Conservation (phyloP, 2,797 vertebrate species). For the Helostoma temminkii region DNA sequence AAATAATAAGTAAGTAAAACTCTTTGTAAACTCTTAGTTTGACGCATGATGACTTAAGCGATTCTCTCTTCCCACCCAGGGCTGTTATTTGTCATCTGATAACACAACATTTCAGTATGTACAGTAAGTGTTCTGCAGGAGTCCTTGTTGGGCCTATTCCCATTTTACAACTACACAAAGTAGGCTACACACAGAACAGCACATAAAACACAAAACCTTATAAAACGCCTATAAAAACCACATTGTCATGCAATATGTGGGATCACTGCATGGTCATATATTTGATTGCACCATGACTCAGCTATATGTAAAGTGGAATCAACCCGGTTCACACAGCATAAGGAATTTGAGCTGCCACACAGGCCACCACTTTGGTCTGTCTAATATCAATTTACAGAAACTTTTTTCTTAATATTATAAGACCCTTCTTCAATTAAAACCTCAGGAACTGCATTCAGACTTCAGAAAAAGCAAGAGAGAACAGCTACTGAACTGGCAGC, state of each 20-base stretch:
- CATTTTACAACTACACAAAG: neutral
- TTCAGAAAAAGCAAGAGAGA: constrained; percentile 45
- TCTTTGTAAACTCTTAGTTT: neutral
- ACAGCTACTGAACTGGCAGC: constrained; percentile 59
- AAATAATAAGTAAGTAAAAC: too few relatives aligned
- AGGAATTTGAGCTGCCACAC: constrained; percentile 9
- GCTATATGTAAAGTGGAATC: neutral
- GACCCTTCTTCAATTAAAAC: constrained; percentile 11
- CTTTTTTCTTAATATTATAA: constrained; percentile 10
- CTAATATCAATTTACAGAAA: constrained; percentile 9
- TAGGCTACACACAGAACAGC: neutral
- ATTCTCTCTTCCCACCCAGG: neutral
- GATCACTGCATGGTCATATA: neutral
- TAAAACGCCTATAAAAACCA: neutral
- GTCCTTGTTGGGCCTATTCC: neutral
- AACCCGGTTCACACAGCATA: neutral
- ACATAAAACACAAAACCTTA: neutral
- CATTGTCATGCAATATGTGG: neutral
- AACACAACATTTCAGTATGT: constrained; percentile 9
- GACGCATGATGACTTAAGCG: neutral
- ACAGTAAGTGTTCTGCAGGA: neutral
- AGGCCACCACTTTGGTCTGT: neutral
- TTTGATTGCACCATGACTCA: too few relatives aligned
- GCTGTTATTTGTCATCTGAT: neutral
- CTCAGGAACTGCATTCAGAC: constrained; percentile 36